These are phyloP conservation scores for Drosophila imparisetae DNA, from an alignment of 2,888 invertebrate genomes.

Conservation along the genomic window DNA sequence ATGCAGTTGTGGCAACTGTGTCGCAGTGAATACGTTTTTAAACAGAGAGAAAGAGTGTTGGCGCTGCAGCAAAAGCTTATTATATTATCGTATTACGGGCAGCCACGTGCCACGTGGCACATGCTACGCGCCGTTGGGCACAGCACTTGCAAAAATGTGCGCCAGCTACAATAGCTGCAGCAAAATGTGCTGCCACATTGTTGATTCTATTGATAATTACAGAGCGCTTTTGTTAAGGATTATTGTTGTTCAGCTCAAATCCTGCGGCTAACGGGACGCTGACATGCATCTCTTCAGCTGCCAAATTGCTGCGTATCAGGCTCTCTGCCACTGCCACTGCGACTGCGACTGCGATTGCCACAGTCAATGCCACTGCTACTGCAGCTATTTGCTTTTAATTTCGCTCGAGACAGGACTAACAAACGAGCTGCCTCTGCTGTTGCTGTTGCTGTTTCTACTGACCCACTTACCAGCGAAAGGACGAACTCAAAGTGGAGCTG, in stretches of 20 bases:
- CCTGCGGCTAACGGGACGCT: conserved; percentile 20
- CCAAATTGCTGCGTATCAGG: conserved; percentile 76
- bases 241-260: conserved; percentile 13
- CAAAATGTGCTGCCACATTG: conserved; percentile 46
- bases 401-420: conserved; percentile 69
- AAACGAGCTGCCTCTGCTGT: conserved; percentile 54
- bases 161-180: conserved; percentile 37
- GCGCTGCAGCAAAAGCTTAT: conserved; percentile 41
- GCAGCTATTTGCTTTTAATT: conserved; percentile 79
- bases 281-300: conserved; percentile 52
- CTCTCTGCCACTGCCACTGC: conserved; percentile 18
- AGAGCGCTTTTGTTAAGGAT: conserved; percentile 67
- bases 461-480: conserved; percentile 60
- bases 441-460: conserved; percentile 38
- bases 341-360: conserved; percentile 5
- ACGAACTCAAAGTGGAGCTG: conserved; percentile 40
- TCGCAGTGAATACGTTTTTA: conserved; percentile 48
- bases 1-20: conserved; percentile 4
- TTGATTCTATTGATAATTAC: conserved; percentile 76
- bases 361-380: conserved; percentile 8
- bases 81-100: conserved; percentile 54
- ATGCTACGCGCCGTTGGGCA: conserved; percentile 37
- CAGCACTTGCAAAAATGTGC: neutral
- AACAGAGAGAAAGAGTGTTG: conserved; percentile 16
- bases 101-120: conserved; percentile 46